A percentile compares a stretch with the other conserved stretches of the same genome.
Evolutionary conservation across 2,888 invertebrate genomes (phyloP).

Genomic region (Bimastos eiseni): DNA sequence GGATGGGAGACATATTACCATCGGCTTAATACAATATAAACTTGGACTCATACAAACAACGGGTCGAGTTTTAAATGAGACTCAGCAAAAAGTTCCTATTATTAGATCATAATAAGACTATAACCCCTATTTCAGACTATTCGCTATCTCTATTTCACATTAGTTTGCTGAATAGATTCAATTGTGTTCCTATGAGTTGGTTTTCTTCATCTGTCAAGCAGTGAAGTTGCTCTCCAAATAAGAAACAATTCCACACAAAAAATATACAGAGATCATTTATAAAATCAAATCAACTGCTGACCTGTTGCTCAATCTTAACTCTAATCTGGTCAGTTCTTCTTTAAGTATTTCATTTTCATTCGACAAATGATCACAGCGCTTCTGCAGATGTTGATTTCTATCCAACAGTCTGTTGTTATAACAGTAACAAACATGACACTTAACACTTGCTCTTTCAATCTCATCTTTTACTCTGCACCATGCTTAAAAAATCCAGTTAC

Average conservation of each 20-base stretch:
- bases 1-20: background rate
- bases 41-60: too few relatives aligned
- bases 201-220: background rate
- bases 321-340: background rate
- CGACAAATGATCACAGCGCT: background rate
- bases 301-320: background rate
- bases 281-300: background rate
- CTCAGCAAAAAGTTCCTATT: too few relatives aligned
- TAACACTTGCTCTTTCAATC: background rate
- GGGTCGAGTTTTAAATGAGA: too few relatives aligned
- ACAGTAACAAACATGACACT: background rate
- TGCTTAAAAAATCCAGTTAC: too few relatives aligned
- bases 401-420: background rate
- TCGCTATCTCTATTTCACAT: too few relatives aligned
- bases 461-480: background rate
- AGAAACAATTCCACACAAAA: background rate
- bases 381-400: constrained; percentile 1
- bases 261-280: background rate
- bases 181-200: background rate
- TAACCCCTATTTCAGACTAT: too few relatives aligned
- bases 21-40: too few relatives aligned
- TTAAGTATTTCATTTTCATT: background rate
- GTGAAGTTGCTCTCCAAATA: background rate
- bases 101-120: too few relatives aligned
- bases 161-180: too few relatives aligned